These are phyloP conservation scores for Larimichthys crocea DNA, from an alignment of 2,113 vertebrate genomes.

Conservation along the genomic window DNA sequence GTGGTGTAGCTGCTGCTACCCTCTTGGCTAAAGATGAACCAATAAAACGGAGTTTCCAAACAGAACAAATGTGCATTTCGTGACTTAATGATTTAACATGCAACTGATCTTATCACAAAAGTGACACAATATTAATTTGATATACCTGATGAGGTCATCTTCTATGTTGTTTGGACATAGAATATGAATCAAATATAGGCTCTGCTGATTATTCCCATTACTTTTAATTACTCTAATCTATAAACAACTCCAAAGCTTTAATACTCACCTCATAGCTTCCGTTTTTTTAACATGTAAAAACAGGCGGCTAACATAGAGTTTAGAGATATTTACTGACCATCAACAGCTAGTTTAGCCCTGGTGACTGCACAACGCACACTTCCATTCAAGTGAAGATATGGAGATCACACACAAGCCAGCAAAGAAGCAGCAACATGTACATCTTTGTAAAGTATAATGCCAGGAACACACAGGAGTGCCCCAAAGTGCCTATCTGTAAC, in stretches of 20 bases:
- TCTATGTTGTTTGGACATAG: neutral
- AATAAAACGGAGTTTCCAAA: slow-evolving; percentile 82
- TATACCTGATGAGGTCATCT: too few relatives aligned
- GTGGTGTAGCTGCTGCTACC: slow-evolving; percentile 74
- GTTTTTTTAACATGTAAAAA: neutral
- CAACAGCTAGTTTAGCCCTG: neutral
- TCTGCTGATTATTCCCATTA: neutral
- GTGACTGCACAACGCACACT: too few relatives aligned
- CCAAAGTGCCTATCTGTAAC: too few relatives aligned
- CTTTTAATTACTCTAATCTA: neutral
- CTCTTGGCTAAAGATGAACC: slow-evolving; percentile 74
- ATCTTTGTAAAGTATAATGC: too few relatives aligned
- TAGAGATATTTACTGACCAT: neutral
- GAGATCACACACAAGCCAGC: neutral
- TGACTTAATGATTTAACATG: slow-evolving; percentile 6
- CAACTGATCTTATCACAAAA: neutral
- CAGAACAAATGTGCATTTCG: neutral
- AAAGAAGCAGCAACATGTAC: neutral
- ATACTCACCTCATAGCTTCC: neutral
- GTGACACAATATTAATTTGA: neutral
- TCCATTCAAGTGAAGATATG: neutral
- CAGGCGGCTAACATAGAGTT: neutral
- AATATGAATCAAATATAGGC: neutral
- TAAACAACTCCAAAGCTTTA: neutral
- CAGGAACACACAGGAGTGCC: too few relatives aligned